Base-by-base conservation (phyloP, 2,888 invertebrate genomes). In the Podabrus alpinus region DNA sequence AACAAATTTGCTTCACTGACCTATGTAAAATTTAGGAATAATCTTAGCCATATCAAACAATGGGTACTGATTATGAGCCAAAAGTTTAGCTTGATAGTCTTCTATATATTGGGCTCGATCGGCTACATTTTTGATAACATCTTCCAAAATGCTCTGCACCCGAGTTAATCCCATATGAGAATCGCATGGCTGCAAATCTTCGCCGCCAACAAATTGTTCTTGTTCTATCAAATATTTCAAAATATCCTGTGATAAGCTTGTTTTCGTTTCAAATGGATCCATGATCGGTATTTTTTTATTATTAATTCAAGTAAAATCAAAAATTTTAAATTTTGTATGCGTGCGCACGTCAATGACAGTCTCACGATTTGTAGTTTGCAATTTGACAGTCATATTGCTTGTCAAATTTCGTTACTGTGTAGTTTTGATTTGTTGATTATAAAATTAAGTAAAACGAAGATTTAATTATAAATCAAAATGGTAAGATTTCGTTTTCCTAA, bases 11-110 rank as follows among this genome's bases (percentile, higher is more conserved):
- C 62, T 62, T 66, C 15, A 24, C n/a, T 19, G 1, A 86, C 86
- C 83, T 17, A 86, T 82, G 21, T 80, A 73, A 78, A 85, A 86
- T 25, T 83, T 82, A 13, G 83, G 81, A 19, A 87, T 77, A 19
- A 78, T 69, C 25, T 83, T 77, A 15, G 71, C 21, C 13, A 82
- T 69, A 66, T 80, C 77, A 76, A 86, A 85, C 61, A 86, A 75
- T 1, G 82, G 78, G 69, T 81, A 83, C 71, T 86, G 86, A 77
- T 85, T 83, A 72, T 85, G 84, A 16, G 80, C 78, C 24, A 73
- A 70, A 25, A 80, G 76, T 64, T 81, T 76, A 45, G 82, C 79
- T 16, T 82, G 78, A 70, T 85, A 84, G 15, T 79, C 78, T 67
- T 83, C 82, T 68, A 81, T 81, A 21, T 82, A 82, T 1, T 81